Conservation (phyloP, 2,113 vertebrate species). For the Piprites chloris region DNA sequence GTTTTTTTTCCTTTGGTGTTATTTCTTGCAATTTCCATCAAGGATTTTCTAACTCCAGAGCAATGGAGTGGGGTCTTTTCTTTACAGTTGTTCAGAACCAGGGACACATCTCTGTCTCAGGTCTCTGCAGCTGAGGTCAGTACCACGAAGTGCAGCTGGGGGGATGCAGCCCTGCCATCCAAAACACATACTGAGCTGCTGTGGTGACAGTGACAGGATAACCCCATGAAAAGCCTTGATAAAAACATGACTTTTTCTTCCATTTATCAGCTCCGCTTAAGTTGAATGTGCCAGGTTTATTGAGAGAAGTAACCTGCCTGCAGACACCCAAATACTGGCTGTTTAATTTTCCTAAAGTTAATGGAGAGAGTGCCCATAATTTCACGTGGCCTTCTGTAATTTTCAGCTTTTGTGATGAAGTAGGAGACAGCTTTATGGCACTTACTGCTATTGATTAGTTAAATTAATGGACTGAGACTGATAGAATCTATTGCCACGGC, state of each 20-base stretch:
- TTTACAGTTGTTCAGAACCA: not conserved
- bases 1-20: fast-evolving
- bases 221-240: not conserved
- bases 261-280: not conserved
- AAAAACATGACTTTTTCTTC: not conserved
- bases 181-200: not conserved
- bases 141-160: not conserved
- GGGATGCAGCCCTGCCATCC: not conserved
- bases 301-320: not conserved
- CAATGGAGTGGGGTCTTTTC: not conserved
- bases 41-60: not conserved
- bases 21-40: not conserved
- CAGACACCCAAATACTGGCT: not conserved
- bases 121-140: not conserved
- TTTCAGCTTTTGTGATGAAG: conserved; percentile 6
- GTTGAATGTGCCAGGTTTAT: not conserved
- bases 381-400: not conserved
- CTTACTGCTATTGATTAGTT: conserved; percentile 63
- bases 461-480: conserved; percentile 60
- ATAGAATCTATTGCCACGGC: not conserved
- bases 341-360: conserved; percentile 44
- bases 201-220: not conserved
- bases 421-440: conserved; percentile 5
- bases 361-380: conserved; percentile 15
- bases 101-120: not conserved